Evolutionary conservation across 2,113 vertebrate species (phyloP).

Genomic region (Saimiri boliviensis): DNA sequence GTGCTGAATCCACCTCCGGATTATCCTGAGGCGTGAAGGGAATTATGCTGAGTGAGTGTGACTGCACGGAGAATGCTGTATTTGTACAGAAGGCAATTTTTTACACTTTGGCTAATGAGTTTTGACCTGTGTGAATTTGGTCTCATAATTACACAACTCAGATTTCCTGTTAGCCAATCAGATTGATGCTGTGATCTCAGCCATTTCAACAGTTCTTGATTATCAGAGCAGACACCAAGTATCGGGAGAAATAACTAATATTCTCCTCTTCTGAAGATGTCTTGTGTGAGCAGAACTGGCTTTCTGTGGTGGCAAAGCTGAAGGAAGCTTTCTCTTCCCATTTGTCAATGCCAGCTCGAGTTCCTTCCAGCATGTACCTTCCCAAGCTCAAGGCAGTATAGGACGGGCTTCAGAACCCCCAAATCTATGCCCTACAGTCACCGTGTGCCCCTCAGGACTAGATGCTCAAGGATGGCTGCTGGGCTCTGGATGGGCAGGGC

Average conservation of each 20-base stretch:
- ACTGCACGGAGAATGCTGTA: not conserved
- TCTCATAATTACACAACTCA: conserved; percentile 31
- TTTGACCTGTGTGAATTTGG: conserved; percentile 50
- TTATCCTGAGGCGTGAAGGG: not conserved
- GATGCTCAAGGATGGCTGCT: accelerated
- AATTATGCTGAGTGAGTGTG: not conserved
- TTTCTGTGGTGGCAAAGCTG: not conserved
- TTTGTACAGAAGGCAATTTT: not conserved
- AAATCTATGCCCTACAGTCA: accelerated
- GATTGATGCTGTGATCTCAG: not conserved
- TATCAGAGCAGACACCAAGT: not conserved
- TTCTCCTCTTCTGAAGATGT: not conserved
- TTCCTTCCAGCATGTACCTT: not conserved
- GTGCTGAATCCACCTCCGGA: accelerated
- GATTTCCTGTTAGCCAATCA: conserved; percentile 35
- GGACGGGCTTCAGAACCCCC: no score
- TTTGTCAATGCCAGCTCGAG: not conserved
- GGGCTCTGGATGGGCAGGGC: not conserved
- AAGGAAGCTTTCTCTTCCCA: not conserved
- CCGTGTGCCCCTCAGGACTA: accelerated
- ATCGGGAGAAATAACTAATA: not conserved
- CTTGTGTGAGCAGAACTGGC: not conserved
- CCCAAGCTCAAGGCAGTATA: not conserved
- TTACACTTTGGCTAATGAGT: conserved; percentile 43
- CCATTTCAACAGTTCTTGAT: not conserved